Evolutionary conservation across 2,888 invertebrate species (phyloP).

Genomic region (Agrochola litura): DNA sequence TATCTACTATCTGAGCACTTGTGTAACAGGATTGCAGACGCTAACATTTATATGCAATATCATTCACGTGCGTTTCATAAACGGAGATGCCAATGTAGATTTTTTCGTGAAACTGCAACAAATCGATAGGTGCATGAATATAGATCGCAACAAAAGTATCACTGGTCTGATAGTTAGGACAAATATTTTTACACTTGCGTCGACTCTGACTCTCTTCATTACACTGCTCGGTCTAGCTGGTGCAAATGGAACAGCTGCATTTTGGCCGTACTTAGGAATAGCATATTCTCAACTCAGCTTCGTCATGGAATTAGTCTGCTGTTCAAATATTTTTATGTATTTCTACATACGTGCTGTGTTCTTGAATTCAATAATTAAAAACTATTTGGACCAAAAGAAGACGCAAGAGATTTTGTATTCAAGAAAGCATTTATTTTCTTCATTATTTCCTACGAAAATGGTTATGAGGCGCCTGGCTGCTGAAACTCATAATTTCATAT

Average conservation of each 20-base stretch:
- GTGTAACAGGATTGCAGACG: slow-evolving; percentile 61
- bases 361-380: slow-evolving; percentile 76
- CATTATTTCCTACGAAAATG: slow-evolving; percentile 58
- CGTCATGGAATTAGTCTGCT: slow-evolving; percentile 73
- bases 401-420: slow-evolving; percentile 26
- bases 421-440: slow-evolving; percentile 27
- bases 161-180: slow-evolving; percentile 63
- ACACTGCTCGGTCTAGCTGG: slow-evolving; percentile 43
- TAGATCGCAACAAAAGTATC: slow-evolving; percentile 70
- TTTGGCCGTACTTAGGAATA: slow-evolving; percentile 54
- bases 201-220: slow-evolving; percentile 51
- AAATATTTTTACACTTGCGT: slow-evolving; percentile 61
- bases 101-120: slow-evolving; percentile 79
- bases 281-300: slow-evolving; percentile 68
- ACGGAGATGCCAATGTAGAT: slow-evolving; percentile 71
- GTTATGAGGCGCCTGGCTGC: slow-evolving; percentile 70
- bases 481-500: slow-evolving; percentile 70
- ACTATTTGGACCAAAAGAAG: slow-evolving; percentile 69
- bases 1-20: slow-evolving; percentile 57
- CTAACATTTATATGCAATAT: slow-evolving; percentile 66
- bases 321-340: slow-evolving; percentile 73
- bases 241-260: slow-evolving; percentile 42
- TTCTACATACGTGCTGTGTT: slow-evolving; percentile 75
- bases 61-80: slow-evolving; percentile 76
- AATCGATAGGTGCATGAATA: slow-evolving; percentile 77